These are phyloP conservation scores for Campoletis sonorensis DNA, from an alignment of 1,140 invertebrate species.

Conservation along the genomic window DNA sequence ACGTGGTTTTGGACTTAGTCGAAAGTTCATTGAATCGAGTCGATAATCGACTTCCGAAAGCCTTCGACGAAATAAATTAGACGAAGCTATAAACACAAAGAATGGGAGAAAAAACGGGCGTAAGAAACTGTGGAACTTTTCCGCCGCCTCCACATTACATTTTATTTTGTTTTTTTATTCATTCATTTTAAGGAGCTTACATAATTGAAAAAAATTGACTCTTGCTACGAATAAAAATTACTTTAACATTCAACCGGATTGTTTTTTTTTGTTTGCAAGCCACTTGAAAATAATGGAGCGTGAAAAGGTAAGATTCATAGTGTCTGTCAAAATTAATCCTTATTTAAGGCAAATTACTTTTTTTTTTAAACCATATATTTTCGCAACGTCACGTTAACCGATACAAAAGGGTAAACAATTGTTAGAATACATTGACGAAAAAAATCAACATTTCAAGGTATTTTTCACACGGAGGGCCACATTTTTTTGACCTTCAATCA, in stretches of 20 bases:
- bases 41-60: background rate
- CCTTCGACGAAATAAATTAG: background rate
- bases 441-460: too few species aligned
- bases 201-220: background rate
- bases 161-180: background rate
- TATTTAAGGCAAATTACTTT: too few species aligned
- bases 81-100: background rate
- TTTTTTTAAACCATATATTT: too few species aligned
- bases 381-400: too few species aligned
- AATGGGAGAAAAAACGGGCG: background rate
- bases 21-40: background rate
- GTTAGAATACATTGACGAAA: too few species aligned
- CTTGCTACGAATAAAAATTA: background rate
- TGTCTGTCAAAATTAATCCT: background rate
- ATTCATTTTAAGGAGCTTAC: background rate
- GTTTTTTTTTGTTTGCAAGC: slow-evolving; percentile 58
- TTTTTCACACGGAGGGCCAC: too few species aligned
- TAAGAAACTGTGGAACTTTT: background rate
- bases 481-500: too few species aligned
- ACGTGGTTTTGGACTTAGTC: too few species aligned
- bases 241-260: background rate
- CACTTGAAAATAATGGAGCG: slow-evolving; percentile 60
- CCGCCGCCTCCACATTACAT: background rate
- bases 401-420: too few species aligned
- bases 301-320: slow-evolving; percentile 60